phyloP scores from a whole-genome alignment of 92 coral and sea anemone genomes.

The Phenganax marumi region DNA sequence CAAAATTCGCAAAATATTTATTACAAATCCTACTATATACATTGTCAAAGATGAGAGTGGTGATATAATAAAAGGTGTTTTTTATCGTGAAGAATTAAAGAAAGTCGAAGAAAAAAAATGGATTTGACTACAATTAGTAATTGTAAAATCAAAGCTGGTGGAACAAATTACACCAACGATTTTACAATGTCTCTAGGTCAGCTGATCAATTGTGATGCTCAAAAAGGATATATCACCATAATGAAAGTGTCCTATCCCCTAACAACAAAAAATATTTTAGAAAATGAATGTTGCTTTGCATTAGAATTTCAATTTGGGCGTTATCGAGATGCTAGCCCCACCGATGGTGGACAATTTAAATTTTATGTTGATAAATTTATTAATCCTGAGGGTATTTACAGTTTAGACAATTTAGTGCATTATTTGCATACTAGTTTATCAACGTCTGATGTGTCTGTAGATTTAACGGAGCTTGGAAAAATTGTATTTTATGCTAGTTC shows the following conservation, averaged over 20 bases:
- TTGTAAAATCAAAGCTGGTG: neutral
- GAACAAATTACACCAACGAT: neutral
- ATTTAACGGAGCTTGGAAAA: too few relatives aligned
- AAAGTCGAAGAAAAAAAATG: neutral
- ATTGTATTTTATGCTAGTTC: too few relatives aligned
- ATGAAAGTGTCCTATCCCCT: neutral
- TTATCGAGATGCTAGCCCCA: too few relatives aligned
- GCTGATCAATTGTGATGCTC: neutral
- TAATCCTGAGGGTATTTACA: too few relatives aligned
- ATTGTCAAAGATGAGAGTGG: neutral
- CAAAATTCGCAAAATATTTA: too few relatives aligned
- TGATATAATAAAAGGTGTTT: neutral
- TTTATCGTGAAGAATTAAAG: neutral
- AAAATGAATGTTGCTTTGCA: too few relatives aligned
- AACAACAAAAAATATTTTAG: neutral
- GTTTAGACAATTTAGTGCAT: too few relatives aligned
- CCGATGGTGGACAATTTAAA: too few relatives aligned
- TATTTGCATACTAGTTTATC: too few relatives aligned
- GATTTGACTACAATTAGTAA: neutral
- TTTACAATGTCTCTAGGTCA: neutral
- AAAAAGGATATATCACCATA: neutral
- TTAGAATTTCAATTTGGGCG: too few relatives aligned
- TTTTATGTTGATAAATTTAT: too few relatives aligned
- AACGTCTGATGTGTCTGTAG: too few relatives aligned
- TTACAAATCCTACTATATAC: neutral